These are phyloP conservation scores for Ectemnius continuus DNA, from an alignment of 2,888 invertebrate genomes.

Conservation along the genomic window DNA sequence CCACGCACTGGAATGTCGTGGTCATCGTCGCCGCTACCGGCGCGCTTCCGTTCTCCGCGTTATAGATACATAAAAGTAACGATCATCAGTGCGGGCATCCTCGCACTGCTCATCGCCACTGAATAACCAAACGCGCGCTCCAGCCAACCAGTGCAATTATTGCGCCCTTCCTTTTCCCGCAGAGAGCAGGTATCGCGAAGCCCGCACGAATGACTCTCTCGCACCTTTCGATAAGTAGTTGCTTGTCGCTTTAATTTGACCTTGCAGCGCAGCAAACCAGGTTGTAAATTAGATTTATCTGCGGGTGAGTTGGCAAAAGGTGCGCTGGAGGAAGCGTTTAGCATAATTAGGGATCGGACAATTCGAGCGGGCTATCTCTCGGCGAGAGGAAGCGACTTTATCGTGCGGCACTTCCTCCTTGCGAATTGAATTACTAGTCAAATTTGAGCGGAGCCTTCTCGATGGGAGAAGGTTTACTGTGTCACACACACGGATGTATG, in stretches of 20 bases:
- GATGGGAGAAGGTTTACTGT: background rate
- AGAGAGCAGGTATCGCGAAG: no score
- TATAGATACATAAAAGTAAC: conserved; percentile 75
- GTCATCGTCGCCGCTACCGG: conserved; percentile 62
- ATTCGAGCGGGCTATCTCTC: background rate
- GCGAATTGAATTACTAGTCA: no score
- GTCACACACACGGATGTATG: background rate
- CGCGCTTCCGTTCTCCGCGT: conserved; percentile 76
- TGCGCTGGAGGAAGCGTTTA: conserved; percentile 1
- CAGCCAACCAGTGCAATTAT: background rate
- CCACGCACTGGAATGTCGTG: conserved; percentile 54
- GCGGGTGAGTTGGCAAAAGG: background rate
- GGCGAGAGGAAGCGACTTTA: background rate
- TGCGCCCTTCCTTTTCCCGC: no score
- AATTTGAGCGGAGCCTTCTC: no score
- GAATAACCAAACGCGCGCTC: no score
- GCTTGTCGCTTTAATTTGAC: background rate
- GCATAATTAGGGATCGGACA: conserved; percentile 3
- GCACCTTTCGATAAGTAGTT: background rate
- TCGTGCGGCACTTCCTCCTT: no score
- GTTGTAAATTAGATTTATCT: conserved; percentile 4
- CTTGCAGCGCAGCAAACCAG: background rate
- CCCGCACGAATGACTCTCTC: background rate
- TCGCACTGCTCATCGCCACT: background rate
- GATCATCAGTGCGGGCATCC: conserved; percentile 11